Base-by-base conservation (phyloP, 2,888 invertebrate species). In the Panopea generosa region DNA sequence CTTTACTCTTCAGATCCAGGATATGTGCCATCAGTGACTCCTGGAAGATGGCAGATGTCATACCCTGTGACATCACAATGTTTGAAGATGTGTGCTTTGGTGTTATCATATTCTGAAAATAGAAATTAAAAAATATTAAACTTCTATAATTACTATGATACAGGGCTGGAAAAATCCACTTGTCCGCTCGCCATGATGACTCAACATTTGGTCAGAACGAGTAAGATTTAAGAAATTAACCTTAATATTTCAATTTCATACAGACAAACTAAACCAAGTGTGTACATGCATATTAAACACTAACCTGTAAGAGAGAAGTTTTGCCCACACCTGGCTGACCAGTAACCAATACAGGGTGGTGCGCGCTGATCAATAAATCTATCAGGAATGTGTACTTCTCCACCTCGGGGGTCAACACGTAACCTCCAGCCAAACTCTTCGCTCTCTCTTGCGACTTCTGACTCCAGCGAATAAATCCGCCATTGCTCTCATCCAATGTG, bases 281-380 rank as follows among this genome's bases (percentile, higher is more conserved):
- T n/a, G n/a, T n/a, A n/a, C n/a, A n/a, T n/a, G n/a, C n/a, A n/a
- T n/a, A n/a, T n/a, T n/a, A n/a, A n/a, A n/a, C n/a, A n/a, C 16
- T 16, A 52, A 90, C 90, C 88, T 90, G 84, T 27, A 92, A 79
- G 3, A 91, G 83, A 16, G 89, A 67, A 18, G 91, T 85, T 77
- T 92, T 92, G 7, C 92, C 92, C 3, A 91, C 90, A 3, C 91
- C 92, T n/a, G 91, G 88, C 14, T 83, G 85, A 2, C 92, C 92
- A n/a, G 87, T 82, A 43, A 92, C 52, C 29, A 91, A 80, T 6
- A 92, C 89, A n/a, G 91, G 89, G 20, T 88, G 87, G 47, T 88
- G 78, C 20, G 84, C 69, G n/a, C 75, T 68, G 67, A 91, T 55
- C 71, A 92, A 67, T 45, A 92, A 68, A 40, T 92, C 91, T 38